phyloP scores from a whole-genome alignment of 2,113 vertebrate species.

The Thymallus thymallus region DNA sequence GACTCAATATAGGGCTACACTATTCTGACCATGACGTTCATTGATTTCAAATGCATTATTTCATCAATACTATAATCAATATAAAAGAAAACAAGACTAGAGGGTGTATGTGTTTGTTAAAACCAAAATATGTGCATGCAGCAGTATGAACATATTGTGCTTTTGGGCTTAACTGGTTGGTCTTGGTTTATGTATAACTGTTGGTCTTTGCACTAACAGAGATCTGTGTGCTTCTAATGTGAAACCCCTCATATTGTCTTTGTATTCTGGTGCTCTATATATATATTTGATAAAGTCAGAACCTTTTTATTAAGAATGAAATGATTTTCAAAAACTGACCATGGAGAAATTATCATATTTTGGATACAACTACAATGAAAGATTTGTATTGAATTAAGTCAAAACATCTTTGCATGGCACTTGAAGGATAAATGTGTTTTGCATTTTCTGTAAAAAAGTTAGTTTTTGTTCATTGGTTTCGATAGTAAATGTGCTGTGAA shows the following conservation, averaged over 20 bases:
- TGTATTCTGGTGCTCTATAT: slow-evolving; percentile 90
- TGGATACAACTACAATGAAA: slow-evolving; percentile 67
- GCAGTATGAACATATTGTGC: slow-evolving; percentile 10
- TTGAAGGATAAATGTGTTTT: slow-evolving; percentile 76
- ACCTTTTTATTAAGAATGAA: slow-evolving; percentile 78
- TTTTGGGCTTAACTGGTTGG: background rate
- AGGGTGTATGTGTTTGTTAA: background rate
- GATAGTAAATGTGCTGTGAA: slow-evolving; percentile 78
- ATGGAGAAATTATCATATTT: slow-evolving; percentile 75
- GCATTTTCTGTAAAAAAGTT: slow-evolving; percentile 32
- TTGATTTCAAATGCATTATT: background rate
- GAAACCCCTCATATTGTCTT: slow-evolving; percentile 76
- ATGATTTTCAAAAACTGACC: slow-evolving; percentile 84
- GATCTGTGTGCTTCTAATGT: slow-evolving; percentile 71
- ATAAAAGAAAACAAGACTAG: background rate
- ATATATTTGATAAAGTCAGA: slow-evolving; percentile 75
- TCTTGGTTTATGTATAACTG: slow-evolving; percentile 5
- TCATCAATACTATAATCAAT: background rate
- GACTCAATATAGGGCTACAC: slow-evolving; percentile 17
- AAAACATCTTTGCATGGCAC: slow-evolving; percentile 61
- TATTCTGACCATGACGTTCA: slow-evolving; percentile 9
- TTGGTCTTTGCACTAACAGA: slow-evolving; percentile 79
- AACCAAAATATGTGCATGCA: slow-evolving; percentile 24
- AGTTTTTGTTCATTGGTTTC: slow-evolving; percentile 81
- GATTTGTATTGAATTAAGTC: slow-evolving; percentile 55